Base-by-base conservation (phyloP, 2,797 vertebrate genomes). In the Cryptoblepharus egeriae region DNA sequence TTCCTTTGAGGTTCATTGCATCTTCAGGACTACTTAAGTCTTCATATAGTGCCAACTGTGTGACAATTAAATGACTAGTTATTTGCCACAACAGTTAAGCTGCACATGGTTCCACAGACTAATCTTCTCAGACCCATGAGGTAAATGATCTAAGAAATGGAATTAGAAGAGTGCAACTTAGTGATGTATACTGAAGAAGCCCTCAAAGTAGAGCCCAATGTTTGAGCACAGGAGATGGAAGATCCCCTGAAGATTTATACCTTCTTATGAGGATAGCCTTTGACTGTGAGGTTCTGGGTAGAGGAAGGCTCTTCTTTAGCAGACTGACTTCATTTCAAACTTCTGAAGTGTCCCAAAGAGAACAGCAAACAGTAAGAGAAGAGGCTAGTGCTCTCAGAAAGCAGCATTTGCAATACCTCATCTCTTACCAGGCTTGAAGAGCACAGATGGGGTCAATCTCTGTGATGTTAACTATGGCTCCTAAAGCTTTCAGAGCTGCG, bases 371-470 rank as follows among this genome's bases (percentile, higher is more conserved):
- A 39, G 26, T 26, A 52, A 58, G n/a, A 0, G 1, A 67, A 81
- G 52, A 79, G 39, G 35, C 49, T 63, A 49, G 26, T 73, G 49
- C 1, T 32, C 7, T 77, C 58, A 45, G 10, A 65, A 9, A 5
- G 32, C 15, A 80, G 68, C 20, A 18, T 1, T 32, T 75, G 35
- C 10, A 84, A 42, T 39, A 1, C 18, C 61, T 65, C 75, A 15
- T 37, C 85, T 88, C 96, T 97, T 94, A 99, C 98, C 98, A 99
- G 57, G 97, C 98, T 81, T 99, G 98, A 71, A 99, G 97, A 81
- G 98, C 98, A n/a, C 98, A 99, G 94, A 99, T 99, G 87, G 98
- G 98, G 93, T 99, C 98, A 0, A 99, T 99, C 95, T 99, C 98
- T 0, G 98, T 99, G 92, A 99, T 97, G 58, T 98, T 98, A 91